A percentile compares a stretch with the other conserved stretches of the same genome.
phyloP scores from a whole-genome alignment of 1,140 invertebrate genomes.

The Pseudachorutes palmiensis region DNA sequence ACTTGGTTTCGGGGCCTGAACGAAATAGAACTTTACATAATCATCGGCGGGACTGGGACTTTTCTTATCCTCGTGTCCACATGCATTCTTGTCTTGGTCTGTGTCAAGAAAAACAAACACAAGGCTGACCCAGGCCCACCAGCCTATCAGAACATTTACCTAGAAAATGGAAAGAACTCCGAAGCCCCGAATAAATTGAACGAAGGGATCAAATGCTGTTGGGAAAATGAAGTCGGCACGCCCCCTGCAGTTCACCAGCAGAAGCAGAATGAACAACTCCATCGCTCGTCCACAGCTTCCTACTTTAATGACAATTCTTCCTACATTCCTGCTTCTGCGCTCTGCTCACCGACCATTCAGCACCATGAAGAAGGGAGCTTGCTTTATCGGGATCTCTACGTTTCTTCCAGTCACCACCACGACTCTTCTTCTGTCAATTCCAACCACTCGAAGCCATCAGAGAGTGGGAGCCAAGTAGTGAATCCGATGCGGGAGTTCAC shows the following conservation, averaged over 20 bases:
- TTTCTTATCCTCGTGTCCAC: slow-evolving; percentile 38
- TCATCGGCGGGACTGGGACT: slow-evolving; percentile 37
- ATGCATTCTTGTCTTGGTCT: slow-evolving; percentile 35
- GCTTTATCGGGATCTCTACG: slow-evolving; percentile 36
- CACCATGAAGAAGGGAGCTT: neutral
- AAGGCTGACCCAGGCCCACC: slow-evolving; percentile 29
- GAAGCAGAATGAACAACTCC: slow-evolving; percentile 16
- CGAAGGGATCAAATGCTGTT: slow-evolving; percentile 32
- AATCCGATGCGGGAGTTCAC: neutral
- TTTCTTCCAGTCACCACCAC: slow-evolving; percentile 27
- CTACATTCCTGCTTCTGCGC: slow-evolving; percentile 37
- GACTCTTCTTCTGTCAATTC: slow-evolving; percentile 36
- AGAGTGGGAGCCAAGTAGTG: slow-evolving; percentile 22
- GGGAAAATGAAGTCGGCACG: slow-evolving; percentile 35
- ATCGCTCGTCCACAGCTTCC: slow-evolving; percentile 23
- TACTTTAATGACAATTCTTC: slow-evolving; percentile 22
- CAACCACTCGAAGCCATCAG: slow-evolving; percentile 31
- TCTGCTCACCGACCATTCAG: slow-evolving; percentile 25
- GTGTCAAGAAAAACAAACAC: slow-evolving; percentile 30
- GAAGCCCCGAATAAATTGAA: slow-evolving; percentile 11
- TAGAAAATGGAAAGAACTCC: slow-evolving; percentile 32
- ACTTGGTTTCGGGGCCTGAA: slow-evolving; percentile 35
- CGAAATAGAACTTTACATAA: slow-evolving; percentile 38
- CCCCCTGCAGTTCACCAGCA: slow-evolving; percentile 3
- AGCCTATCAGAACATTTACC: slow-evolving; percentile 40